These are phyloP conservation scores for Drosophila oshimai DNA, from an alignment of 1,140 invertebrate genomes.

Conservation along the genomic window DNA sequence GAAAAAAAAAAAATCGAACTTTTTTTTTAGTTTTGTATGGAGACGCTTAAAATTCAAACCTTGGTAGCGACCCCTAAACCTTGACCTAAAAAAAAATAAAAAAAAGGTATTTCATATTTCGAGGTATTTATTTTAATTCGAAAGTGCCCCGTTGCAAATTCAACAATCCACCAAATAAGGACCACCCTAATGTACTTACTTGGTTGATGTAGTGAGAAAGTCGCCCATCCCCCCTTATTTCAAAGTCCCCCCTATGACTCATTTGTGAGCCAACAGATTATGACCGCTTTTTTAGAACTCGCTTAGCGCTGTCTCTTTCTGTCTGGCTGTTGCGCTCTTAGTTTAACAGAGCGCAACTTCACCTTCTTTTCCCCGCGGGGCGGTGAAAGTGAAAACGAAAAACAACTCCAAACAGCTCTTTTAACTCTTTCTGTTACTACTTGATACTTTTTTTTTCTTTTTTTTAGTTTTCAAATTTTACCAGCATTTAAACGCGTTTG, in stretches of 20 bases:
- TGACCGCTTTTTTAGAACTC: conserved; percentile 17
- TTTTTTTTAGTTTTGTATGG: too few relatives aligned
- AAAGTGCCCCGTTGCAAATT: too few relatives aligned
- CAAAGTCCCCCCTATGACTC: conserved; percentile 15
- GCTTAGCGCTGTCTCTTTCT: conserved; percentile 1
- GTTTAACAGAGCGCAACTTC: conserved; percentile 40
- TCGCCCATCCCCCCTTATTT: not conserved
- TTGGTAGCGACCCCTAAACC: too few relatives aligned
- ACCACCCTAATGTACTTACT: too few relatives aligned
- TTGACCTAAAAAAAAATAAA: too few relatives aligned
- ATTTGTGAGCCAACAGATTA: conserved; percentile 22
- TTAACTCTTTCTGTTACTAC: conserved; percentile 29
- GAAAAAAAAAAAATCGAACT: too few relatives aligned
- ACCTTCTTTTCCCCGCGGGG: not conserved
- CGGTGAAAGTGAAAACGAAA: conserved; percentile 71
- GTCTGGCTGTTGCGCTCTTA: not conserved
- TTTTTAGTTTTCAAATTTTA: conserved; percentile 8
- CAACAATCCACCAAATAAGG: too few relatives aligned
- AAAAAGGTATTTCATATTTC: too few relatives aligned
- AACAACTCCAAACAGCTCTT: conserved; percentile 4
- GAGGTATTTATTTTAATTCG: too few relatives aligned
- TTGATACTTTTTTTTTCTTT: conserved; percentile 55
- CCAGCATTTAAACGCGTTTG: conserved; percentile 19
- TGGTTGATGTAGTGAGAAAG: too few relatives aligned
- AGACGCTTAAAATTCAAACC: too few relatives aligned